phyloP scores from a whole-genome alignment of 2,888 invertebrate species.

The Epirrhoe tristata region DNA sequence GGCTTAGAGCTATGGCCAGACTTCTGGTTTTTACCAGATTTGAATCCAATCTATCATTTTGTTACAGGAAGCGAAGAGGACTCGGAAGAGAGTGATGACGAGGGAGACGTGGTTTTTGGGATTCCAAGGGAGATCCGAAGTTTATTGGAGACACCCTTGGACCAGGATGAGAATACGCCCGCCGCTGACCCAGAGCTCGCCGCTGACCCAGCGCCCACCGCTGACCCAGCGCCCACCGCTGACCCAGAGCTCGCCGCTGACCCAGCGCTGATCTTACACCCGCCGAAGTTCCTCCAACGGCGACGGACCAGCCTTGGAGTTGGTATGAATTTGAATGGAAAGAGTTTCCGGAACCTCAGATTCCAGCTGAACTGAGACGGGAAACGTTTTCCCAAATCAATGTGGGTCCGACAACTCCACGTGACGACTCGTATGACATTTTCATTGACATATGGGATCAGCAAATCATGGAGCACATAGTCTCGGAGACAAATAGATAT shows the following conservation, averaged over 20 bases:
- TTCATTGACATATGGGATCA: conserved; percentile 50
- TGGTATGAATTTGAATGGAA: conserved; percentile 32
- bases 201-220: conserved; percentile 4
- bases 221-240: conserved; percentile 11
- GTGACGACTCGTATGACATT: conserved; percentile 40
- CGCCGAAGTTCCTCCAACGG: conserved; percentile 13
- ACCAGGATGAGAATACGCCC: conserved; percentile 17
- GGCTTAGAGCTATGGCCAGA: conserved; percentile 18
- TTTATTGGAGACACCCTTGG: conserved; percentile 22
- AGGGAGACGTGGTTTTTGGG: conserved; percentile 10
- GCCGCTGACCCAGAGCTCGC: conserved; percentile 7
- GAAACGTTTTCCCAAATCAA: conserved; percentile 39
- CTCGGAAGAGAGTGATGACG: conserved; percentile 15
- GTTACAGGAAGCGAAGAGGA: conserved; percentile 26
- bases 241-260: conserved; percentile 7
- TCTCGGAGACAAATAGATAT: conserved; percentile 47
- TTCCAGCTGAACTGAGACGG: conserved; percentile 34
- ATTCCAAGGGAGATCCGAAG: conserved; percentile 21
- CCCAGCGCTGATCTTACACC: conserved; percentile 15
- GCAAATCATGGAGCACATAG: conserved; percentile 47
- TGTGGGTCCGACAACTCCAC: conserved; percentile 40
- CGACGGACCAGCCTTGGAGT: conserved; percentile 24
- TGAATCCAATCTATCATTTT: conserved; percentile 18
- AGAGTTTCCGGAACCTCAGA: conserved; percentile 29
- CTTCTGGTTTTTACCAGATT: conserved; percentile 21